Conservation (phyloP, 2,888 invertebrate genomes). For the Holacanthella duospinosa region DNA sequence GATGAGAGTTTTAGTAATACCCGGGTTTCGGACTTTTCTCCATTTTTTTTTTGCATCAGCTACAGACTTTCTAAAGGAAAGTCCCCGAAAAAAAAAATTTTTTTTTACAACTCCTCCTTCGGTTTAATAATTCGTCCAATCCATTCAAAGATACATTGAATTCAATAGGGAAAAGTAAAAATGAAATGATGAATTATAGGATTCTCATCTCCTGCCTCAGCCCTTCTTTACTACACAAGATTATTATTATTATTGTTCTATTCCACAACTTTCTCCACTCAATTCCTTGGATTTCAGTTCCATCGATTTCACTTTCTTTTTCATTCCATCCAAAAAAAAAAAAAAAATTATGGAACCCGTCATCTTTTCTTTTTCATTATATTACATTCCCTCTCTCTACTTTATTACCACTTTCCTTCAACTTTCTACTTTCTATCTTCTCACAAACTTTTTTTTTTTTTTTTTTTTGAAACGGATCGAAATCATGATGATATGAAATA, state of each 20-base stretch:
- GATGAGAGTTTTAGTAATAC: slow-evolving; percentile 15
- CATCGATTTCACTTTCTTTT: slow-evolving; percentile 10
- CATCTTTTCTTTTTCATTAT: slow-evolving; percentile 10
- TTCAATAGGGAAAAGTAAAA: slow-evolving; percentile 4
- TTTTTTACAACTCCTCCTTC: slow-evolving; percentile 37
- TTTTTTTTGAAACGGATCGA: slow-evolving; percentile 1
- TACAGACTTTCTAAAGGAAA: not conserved
- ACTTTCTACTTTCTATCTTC: slow-evolving; percentile 15
- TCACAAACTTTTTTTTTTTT: slow-evolving; percentile 1
- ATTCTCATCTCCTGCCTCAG: not conserved
- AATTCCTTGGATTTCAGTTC: slow-evolving; percentile 4
- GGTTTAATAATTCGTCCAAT: slow-evolving; percentile 38
- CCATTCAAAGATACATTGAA: slow-evolving; percentile 25
- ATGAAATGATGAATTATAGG: slow-evolving; percentile 1
- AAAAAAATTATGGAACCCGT: slow-evolving; percentile 10
- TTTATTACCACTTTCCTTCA: slow-evolving; percentile 28
- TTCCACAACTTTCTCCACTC: slow-evolving; percentile 1
- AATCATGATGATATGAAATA: slow-evolving; percentile 3
- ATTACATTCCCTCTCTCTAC: slow-evolving; percentile 18
- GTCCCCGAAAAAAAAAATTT: slow-evolving; percentile 18
- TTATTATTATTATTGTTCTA: not conserved
- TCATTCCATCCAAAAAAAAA: slow-evolving; percentile 8
- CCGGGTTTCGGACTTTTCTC: slow-evolving; percentile 12
- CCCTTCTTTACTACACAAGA: not conserved
- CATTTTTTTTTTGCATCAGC: slow-evolving; percentile 10